These are phyloP conservation scores for Neomonachus schauinslandi DNA, from an alignment of 2,113 vertebrate genomes.

Conservation along the genomic window DNA sequence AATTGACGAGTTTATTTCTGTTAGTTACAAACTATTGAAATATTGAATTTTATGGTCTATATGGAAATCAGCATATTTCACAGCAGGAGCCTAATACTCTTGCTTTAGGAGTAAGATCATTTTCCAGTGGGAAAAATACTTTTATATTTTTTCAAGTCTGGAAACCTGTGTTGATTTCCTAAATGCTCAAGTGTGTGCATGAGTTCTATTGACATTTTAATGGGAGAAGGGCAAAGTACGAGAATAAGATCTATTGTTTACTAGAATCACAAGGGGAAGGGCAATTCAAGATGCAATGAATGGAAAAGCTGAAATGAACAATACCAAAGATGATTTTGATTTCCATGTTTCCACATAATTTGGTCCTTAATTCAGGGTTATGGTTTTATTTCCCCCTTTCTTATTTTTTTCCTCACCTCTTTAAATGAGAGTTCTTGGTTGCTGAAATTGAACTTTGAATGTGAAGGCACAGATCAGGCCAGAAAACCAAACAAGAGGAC, in stretches of 20 bases:
- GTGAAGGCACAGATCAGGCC: not conserved
- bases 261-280: not conserved
- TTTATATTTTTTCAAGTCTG: constrained; percentile 56
- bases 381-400: not conserved
- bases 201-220: not conserved
- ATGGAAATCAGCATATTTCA: constrained; percentile 78
- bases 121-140: constrained; percentile 70
- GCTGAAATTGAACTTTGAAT: constrained; percentile 15
- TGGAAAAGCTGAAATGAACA: not conserved
- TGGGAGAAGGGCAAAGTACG: not conserved
- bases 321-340: constrained; percentile 30
- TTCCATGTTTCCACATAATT: not conserved
- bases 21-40: constrained; percentile 83
- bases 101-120: constrained; percentile 76
- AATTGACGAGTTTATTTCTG: constrained; percentile 82
- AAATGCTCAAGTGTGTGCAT: not conserved
- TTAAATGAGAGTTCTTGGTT: not conserved
- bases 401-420: not conserved
- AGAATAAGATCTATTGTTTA: not conserved
- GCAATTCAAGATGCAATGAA: not conserved
- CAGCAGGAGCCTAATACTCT: constrained; percentile 69
- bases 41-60: constrained; percentile 74
- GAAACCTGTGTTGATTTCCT: constrained; percentile 51
- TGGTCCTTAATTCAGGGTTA: not conserved
- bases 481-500: not conserved